Conservation (phyloP, 2,797 vertebrate species). For the Sus cebifrons region DNA sequence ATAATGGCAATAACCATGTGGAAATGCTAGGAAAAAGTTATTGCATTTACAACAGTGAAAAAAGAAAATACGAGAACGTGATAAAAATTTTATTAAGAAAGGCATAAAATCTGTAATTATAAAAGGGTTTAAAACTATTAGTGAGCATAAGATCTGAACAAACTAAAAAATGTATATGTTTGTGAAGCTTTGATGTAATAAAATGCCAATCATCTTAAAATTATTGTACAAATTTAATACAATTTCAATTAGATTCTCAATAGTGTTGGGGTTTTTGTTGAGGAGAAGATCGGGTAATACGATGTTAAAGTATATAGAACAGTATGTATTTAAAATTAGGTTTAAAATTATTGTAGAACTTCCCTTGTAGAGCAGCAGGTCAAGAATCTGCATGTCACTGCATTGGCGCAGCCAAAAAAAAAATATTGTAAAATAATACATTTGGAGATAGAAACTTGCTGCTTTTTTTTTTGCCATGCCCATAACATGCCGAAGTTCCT, state of each 20-base stretch:
- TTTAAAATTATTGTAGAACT: neutral
- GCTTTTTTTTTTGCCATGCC: too few relatives aligned
- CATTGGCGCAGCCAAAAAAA: neutral
- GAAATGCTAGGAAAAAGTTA: neutral
- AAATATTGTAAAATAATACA: neutral
- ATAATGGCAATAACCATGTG: neutral
- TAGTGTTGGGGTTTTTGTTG: neutral
- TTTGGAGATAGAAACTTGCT: neutral
- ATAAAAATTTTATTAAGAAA: constrained; percentile 10
- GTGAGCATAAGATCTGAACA: neutral
- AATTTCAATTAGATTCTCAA: neutral
- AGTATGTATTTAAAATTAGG: neutral
- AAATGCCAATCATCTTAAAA: neutral
- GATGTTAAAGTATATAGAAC: neutral
- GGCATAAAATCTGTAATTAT: neutral
- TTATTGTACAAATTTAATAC: neutral
- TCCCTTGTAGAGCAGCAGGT: too few relatives aligned
- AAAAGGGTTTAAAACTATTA: neutral
- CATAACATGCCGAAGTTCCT: too few relatives aligned
- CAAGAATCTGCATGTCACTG: too few relatives aligned
- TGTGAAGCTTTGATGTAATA: neutral
- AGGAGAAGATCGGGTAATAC: neutral
- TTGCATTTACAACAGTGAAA: neutral
- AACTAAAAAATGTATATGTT: neutral
- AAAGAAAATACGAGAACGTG: neutral